Evolutionary conservation across 2,888 invertebrate genomes (phyloP).

Genomic region (Malthinus flaveolus): DNA sequence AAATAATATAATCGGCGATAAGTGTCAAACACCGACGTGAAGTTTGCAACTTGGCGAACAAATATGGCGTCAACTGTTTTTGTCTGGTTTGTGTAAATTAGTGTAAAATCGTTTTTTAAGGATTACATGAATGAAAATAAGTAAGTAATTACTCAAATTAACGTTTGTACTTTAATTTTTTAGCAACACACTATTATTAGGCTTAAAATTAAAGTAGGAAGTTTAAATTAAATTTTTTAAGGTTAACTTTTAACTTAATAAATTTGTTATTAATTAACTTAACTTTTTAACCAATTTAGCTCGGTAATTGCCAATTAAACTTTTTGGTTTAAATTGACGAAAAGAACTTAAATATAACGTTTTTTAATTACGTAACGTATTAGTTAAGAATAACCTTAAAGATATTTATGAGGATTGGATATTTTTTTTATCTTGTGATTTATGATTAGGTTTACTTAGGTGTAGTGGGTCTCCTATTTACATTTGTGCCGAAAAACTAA

Average conservation of each 20-base stretch:
- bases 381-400: neutral
- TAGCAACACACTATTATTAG: too few species aligned
- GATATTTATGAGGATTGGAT: neutral
- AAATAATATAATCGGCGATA: too few species aligned
- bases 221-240: too few species aligned
- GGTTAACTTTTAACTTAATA: neutral
- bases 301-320: too few species aligned
- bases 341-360: too few species aligned
- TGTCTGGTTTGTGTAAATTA: neutral
- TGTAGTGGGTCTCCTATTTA: neutral
- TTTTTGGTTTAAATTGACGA: too few species aligned
- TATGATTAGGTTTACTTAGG: neutral
- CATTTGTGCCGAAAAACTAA: constrained; percentile 2
- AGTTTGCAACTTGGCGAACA: neutral
- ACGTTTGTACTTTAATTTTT: neutral
- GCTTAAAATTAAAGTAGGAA: too few species aligned
- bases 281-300: neutral
- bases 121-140: neutral
- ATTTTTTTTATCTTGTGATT: constrained; percentile 2
- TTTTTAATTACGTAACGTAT: neutral
- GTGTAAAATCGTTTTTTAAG: neutral
- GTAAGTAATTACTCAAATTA: neutral
- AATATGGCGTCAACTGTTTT: constrained; percentile 1
- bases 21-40: too few species aligned
- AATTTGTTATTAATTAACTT: neutral